Percentiles rank a stretch among this genome's conserved stretches.
Conservation (phyloP, 2,888 invertebrate genomes). For the Teleogryllus oceanicus region DNA sequence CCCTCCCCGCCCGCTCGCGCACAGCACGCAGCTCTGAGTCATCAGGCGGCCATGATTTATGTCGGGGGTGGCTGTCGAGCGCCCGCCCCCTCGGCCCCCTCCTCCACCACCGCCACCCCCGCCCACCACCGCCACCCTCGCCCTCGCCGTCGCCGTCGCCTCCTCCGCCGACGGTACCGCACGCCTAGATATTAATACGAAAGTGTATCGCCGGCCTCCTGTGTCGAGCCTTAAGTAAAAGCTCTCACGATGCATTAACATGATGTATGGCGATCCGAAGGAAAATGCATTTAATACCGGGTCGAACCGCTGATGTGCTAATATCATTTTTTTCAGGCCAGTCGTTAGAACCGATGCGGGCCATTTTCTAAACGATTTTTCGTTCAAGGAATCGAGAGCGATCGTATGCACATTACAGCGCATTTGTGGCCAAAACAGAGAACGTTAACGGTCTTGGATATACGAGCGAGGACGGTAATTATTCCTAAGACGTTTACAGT, state of each 20-base stretch:
- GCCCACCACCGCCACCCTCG: background rate
- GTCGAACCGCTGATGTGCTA: background rate
- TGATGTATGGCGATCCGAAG: slow-evolving; percentile 6
- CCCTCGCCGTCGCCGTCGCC: background rate
- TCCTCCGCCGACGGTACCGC: background rate
- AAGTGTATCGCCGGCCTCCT: background rate
- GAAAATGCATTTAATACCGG: slow-evolving; percentile 2
- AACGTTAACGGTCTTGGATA: background rate
- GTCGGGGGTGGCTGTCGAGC: background rate
- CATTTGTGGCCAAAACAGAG: too few relatives aligned
- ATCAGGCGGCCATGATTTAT: slow-evolving; percentile 5
- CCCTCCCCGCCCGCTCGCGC: background rate
- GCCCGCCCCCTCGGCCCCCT: background rate
- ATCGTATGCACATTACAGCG: background rate
- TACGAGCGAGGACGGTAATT: background rate
- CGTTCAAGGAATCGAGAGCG: background rate
- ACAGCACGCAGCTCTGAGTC: slow-evolving; percentile 18
- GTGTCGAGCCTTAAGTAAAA: background rate
- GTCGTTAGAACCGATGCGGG: background rate
- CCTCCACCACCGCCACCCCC: background rate
- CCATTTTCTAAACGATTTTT: slow-evolving; percentile 5
- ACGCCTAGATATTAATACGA: slow-evolving; percentile 18
- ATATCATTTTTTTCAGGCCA: background rate
- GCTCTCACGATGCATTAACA: slow-evolving; percentile 18
- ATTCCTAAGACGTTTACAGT: background rate